Evolutionary conservation across 2,888 invertebrate species (phyloP).

Genomic region (Drosophila kanekoi): DNA sequence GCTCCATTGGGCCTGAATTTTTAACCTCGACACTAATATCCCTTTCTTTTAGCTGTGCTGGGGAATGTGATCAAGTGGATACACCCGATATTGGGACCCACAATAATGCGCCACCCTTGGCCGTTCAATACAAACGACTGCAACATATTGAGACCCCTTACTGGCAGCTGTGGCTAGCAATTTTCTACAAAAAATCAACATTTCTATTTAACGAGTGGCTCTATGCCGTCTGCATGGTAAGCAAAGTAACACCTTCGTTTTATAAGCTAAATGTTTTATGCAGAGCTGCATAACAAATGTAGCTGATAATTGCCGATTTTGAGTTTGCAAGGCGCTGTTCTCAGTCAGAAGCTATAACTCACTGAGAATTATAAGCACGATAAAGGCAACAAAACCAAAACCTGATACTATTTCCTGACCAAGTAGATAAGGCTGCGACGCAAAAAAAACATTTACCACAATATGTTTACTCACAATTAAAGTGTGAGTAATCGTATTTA

Average conservation of each 20-base stretch:
- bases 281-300: too few relatives aligned
- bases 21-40: neutral
- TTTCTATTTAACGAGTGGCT: slow-evolving; percentile 79
- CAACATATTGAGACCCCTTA: slow-evolving; percentile 40
- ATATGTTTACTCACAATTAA: too few relatives aligned
- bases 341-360: too few relatives aligned
- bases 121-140: slow-evolving; percentile 65
- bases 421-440: too few relatives aligned
- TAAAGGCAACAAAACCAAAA: too few relatives aligned
- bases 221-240: slow-evolving; percentile 79
- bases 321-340: too few relatives aligned
- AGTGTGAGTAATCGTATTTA: too few relatives aligned
- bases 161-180: slow-evolving; percentile 75
- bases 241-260: neutral
- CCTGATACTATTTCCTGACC: too few relatives aligned
- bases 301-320: too few relatives aligned
- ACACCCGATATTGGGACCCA: slow-evolving; percentile 47
- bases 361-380: too few relatives aligned
- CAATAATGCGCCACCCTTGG: slow-evolving; percentile 34
- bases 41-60: slow-evolving; percentile 69
- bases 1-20: neutral
- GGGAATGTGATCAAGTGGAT: slow-evolving; percentile 79
- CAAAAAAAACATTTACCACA: too few relatives aligned
- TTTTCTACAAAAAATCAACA: slow-evolving; percentile 83
- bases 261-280: too few relatives aligned